Percentiles rank a stretch among this genome's conserved stretches.
These are phyloP conservation scores for Netelia inedita DNA, from an alignment of 2,888 invertebrate species.

Conservation along the genomic window DNA sequence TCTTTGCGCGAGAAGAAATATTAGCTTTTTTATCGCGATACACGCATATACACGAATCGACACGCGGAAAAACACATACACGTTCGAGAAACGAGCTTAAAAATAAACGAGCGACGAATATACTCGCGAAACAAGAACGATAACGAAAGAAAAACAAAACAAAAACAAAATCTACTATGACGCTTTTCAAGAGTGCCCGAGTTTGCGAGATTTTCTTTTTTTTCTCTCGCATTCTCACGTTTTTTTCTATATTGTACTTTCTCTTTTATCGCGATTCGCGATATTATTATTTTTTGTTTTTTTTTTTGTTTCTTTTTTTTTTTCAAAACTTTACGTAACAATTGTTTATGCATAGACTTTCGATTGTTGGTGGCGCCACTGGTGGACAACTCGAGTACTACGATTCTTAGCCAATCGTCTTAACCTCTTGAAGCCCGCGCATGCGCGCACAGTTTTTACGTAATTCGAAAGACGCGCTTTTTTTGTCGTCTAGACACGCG, in stretches of 20 bases:
- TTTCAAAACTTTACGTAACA: conserved; percentile 37
- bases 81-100: conserved; percentile 5
- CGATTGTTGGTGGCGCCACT: conserved; percentile 16
- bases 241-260: conserved; percentile 17
- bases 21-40: conserved; percentile 78
- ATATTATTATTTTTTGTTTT: too few species aligned
- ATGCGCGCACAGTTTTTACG: conserved; percentile 30
- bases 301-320: not conserved
- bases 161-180: conserved; percentile 51
- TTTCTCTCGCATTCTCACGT: conserved; percentile 46
- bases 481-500: not conserved
- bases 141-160: too few species aligned
- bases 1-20: conserved; percentile 44
- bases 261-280: conserved; percentile 19
- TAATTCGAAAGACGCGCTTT: conserved; percentile 12
- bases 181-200: conserved; percentile 62
- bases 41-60: conserved; percentile 22
- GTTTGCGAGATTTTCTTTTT: conserved; percentile 44
- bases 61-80: conserved; percentile 15
- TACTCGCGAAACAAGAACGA: conserved; percentile 15
- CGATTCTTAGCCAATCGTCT: conserved; percentile 16
- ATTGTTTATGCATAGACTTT: conserved; percentile 45
- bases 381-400: conserved; percentile 18
- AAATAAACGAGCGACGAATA: conserved; percentile 22
- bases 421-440: conserved; percentile 9